Evolutionary conservation across 1,140 invertebrate species (phyloP).

Genomic region (Drosophila erecta): DNA sequence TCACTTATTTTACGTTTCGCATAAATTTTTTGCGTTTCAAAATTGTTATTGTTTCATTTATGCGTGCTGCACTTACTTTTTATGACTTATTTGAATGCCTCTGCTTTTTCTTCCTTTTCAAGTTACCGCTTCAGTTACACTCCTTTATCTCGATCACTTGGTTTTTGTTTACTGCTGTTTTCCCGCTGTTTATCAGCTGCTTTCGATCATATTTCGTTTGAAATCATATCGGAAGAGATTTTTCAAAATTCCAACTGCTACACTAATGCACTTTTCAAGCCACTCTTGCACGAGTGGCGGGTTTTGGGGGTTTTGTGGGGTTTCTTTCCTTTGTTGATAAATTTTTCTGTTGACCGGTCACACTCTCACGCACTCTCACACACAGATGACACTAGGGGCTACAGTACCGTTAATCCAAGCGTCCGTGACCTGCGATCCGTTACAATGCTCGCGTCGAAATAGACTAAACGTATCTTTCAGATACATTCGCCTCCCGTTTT

Average conservation of each 20-base stretch:
- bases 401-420: slow-evolving; percentile 28
- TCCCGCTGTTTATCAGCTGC: slow-evolving; percentile 36
- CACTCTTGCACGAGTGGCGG: slow-evolving; percentile 1
- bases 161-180: slow-evolving; percentile 36
- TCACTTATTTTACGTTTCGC: slow-evolving; percentile 19
- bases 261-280: slow-evolving; percentile 11
- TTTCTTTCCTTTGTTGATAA: neutral
- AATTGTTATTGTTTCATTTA: slow-evolving; percentile 45
- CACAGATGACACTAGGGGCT: slow-evolving; percentile 21
- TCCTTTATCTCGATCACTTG: slow-evolving; percentile 36
- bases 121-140: slow-evolving; percentile 58
- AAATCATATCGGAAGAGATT: slow-evolving; percentile 17
- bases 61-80: slow-evolving; percentile 40
- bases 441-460: slow-evolving; percentile 36
- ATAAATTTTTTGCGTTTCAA: slow-evolving; percentile 33
- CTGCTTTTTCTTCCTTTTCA: slow-evolving; percentile 31
- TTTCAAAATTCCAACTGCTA: neutral
- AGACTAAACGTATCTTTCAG: slow-evolving; percentile 14
- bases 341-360: slow-evolving; percentile 46
- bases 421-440: slow-evolving; percentile 57
- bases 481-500: slow-evolving; percentile 6
- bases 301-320: slow-evolving; percentile 2
- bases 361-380: slow-evolving; percentile 22
- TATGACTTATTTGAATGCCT: slow-evolving; percentile 5
- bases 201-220: slow-evolving; percentile 48